phyloP scores from a whole-genome alignment of 2,797 vertebrate genomes.

The Poeciliopsis infans region DNA sequence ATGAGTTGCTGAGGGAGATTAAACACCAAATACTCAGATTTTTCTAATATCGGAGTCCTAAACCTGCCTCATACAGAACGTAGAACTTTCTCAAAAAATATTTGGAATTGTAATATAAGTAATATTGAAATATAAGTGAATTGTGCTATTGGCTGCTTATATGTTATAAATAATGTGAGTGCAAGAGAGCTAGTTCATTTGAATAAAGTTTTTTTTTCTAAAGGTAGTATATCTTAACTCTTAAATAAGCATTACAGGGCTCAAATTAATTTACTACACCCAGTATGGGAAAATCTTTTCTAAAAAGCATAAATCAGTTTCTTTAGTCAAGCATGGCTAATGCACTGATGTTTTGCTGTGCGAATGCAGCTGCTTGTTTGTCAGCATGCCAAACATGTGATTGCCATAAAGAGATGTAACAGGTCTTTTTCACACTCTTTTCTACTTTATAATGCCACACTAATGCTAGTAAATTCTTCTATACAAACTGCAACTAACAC shows the following conservation, averaged over 20 bases:
- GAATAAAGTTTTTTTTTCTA: constrained; percentile 20
- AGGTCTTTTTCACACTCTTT: constrained; percentile 27
- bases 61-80: constrained; percentile 24
- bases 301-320: constrained; percentile 25
- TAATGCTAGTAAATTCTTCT: constrained; percentile 36
- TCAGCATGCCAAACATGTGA: constrained; percentile 51
- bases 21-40: constrained; percentile 6
- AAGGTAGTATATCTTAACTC: constrained; percentile 36
- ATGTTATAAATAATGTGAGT: constrained; percentile 59
- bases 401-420: constrained; percentile 55
- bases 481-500: constrained; percentile 57
- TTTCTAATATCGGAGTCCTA: constrained; percentile 14
- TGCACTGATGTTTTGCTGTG: constrained; percentile 31
- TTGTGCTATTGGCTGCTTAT: constrained; percentile 60
- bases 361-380: constrained; percentile 39
- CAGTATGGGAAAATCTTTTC: constrained; percentile 44
- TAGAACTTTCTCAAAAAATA: constrained; percentile 35
- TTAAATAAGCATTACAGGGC: constrained; percentile 53
- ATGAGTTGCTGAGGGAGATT: constrained; percentile 22
- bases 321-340: constrained; percentile 33
- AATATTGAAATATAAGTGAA: no score
- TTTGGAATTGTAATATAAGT: no score
- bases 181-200: constrained; percentile 44
- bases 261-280: constrained; percentile 49
- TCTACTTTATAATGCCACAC: constrained; percentile 39